phyloP scores from a whole-genome alignment of 2,888 invertebrate species.

The Molorchus minor region DNA sequence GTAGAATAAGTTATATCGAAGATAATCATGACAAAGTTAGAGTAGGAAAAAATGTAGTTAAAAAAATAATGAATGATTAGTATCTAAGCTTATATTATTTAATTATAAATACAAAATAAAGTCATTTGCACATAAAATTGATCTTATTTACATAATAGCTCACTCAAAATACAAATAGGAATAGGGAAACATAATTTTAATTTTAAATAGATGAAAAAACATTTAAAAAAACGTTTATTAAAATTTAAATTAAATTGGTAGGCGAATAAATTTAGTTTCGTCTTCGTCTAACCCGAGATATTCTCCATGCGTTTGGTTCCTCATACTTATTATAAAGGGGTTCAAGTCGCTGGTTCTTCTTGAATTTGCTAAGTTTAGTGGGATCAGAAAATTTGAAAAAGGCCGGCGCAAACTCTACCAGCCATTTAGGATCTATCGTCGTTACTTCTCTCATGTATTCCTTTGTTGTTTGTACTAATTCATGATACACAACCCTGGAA shows the following conservation, averaged over 20 bases:
- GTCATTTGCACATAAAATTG: neutral
- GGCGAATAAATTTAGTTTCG: too few relatives aligned
- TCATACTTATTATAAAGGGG: slow-evolving; percentile 99
- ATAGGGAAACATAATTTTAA: too few relatives aligned
- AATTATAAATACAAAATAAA: slow-evolving; percentile 4
- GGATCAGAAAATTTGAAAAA: slow-evolving; percentile 99
- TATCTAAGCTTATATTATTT: neutral
- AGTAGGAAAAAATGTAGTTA: slow-evolving; percentile 9
- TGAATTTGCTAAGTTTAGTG: slow-evolving; percentile 97
- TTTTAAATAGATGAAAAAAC: neutral
- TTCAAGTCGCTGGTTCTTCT: slow-evolving; percentile 98
- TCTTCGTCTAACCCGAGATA: slow-evolving; percentile 88
- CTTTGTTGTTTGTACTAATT: slow-evolving; percentile 97
- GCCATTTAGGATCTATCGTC: slow-evolving; percentile 96
- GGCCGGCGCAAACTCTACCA: slow-evolving; percentile 98
- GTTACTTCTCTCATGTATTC: slow-evolving; percentile 99
- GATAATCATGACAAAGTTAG: slow-evolving; percentile 11
- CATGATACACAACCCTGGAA: slow-evolving; percentile 95
- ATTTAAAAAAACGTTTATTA: neutral
- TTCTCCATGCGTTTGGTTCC: slow-evolving; percentile 99
- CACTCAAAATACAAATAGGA: neutral
- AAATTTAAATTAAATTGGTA: too few relatives aligned
- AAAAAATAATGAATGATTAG: slow-evolving; percentile 23
- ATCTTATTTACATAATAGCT: neutral
- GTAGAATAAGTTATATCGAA: slow-evolving; percentile 28